Base-by-base conservation (phyloP, 2,113 vertebrate species). In the Macquaria ambigua region DNA sequence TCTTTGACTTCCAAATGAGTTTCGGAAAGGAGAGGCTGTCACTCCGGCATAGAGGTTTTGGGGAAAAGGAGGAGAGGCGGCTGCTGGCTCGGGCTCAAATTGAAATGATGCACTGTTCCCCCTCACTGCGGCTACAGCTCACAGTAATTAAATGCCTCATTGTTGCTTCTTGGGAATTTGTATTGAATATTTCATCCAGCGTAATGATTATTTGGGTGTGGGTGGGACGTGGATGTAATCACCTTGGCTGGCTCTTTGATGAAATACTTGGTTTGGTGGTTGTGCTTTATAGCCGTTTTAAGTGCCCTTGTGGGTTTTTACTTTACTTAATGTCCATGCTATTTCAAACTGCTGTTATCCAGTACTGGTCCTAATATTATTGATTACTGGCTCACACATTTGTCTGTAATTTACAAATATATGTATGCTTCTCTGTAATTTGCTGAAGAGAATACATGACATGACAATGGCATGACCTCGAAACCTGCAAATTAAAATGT, bases 61-160 rank as follows among this genome's bases (percentile, higher is more conserved):
- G 82, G 89, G 85, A 28, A 79, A n/a, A 23, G 50, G 70, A 48
- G 82, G 76, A 46, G 85, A 85, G 86, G 85, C 12, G 14, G 82
- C 67, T 89, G 90, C 83, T 94, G 95, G 93, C 86, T 77, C 85
- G 31, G 82, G 84, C 92, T 95, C 93, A 96, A 95, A 95, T 95
- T 93, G 94, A 95, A 94, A 95, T 91, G 93, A 95, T 93, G 94
- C 92, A 92, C 90, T 92, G 94, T 94, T 95, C 90, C 93, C 92
- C 94, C 92, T 94, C 88, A 87, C 93, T 93, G 94, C 90, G 23
- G 92, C 92, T 92, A 56, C 76, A 87, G 93, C 94, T 87, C 88
- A 73, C 89, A 92, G 93, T 95, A 96, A 95, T 96, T 95, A 96
- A 95, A 95, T 90, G 95, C 94, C 94, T 95, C 92, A 95, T 95